These are phyloP conservation scores for Numenius arquata DNA, from an alignment of 2,113 vertebrate genomes.

Conservation along the genomic window DNA sequence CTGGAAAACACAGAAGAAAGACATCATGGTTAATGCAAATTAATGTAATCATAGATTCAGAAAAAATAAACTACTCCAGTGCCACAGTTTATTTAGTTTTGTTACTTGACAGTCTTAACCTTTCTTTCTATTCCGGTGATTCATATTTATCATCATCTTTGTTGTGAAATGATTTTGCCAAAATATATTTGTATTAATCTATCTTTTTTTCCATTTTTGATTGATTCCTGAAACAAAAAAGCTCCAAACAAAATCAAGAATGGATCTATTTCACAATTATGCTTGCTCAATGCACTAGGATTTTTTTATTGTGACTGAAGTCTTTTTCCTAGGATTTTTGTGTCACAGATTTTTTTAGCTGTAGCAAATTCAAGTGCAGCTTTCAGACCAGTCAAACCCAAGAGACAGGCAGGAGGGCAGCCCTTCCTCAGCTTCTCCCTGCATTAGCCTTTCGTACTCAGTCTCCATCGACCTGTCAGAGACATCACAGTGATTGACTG, in stretches of 20 bases:
- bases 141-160: slow-evolving; percentile 59
- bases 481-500: slow-evolving; percentile 95
- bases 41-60: slow-evolving; percentile 66
- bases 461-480: slow-evolving; percentile 88
- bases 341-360: slow-evolving; percentile 65
- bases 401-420: slow-evolving; percentile 72
- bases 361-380: slow-evolving; percentile 80
- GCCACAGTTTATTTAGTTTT: slow-evolving; percentile 69
- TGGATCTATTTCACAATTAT: slow-evolving; percentile 57
- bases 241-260: slow-evolving; percentile 35
- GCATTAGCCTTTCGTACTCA: slow-evolving; percentile 80
- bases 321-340: slow-evolving; percentile 65
- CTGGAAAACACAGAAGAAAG: slow-evolving; percentile 69
- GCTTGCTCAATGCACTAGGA: slow-evolving; percentile 53
- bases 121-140: slow-evolving; percentile 62
- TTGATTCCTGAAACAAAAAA: slow-evolving; percentile 32
- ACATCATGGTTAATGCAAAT: slow-evolving; percentile 72
- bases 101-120: slow-evolving; percentile 57
- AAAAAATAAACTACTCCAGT: slow-evolving; percentile 61
- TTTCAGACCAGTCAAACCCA: slow-evolving; percentile 75
- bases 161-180: slow-evolving; percentile 51
- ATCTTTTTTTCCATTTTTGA: slow-evolving; percentile 31
- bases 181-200: slow-evolving; percentile 58
- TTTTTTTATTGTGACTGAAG: slow-evolving; percentile 62
- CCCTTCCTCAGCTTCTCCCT: slow-evolving; percentile 74